Evolutionary conservation across 1,140 invertebrate genomes (phyloP), one percentile per base, ranked within the genome.

Genomic region (Pteromalus puparum): DNA sequence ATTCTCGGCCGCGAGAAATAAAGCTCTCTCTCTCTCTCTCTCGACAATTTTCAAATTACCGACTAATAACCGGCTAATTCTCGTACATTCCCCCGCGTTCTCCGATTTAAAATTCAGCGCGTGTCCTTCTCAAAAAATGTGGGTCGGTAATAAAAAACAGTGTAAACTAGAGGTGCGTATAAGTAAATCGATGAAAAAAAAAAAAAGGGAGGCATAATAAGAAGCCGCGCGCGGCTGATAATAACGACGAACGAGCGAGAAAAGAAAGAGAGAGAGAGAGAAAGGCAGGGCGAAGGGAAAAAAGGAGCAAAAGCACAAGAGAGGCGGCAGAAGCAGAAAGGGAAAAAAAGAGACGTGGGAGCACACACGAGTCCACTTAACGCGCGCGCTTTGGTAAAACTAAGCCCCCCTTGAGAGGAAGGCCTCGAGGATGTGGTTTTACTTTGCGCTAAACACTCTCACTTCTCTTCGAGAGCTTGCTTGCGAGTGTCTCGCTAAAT

Each of bases 341-440:
- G 46, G 21, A 74, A 74, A 72, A 82, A 70, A 26, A 72, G 61
- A 77, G 42, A 81, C 30, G 77, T 79, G 77, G 81, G 81, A 74
- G 53, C 81, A 85, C 75, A 77, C 82, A 46, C 73, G 70, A 81
- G 80, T 76, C 81, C 81, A 79, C 77, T 83, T 68, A 87, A 77
- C 85, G 82, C 79, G 68, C 48, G 42, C 72, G 46, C 53, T 68
- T 48, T 67, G 53, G 28, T 18, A 78, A 78, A 78, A 38, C 24
- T 78, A 65, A 78, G 76, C 48, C 34, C 18, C 68, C 7, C 65
- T 46, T 21, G 15, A 15, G 73, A 86, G 87, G 90, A 91, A 87
- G 87, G 86, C 87, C 85, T 86, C 87, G 89, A 92, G 91, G 42
- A 76, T 76, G 21, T 46, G 42, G 74, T 48, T 76, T 76, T 76